Percentiles rank a stretch among this genome's conserved stretches.
Conservation (phyloP, 1,140 invertebrate species). For the Drosophila pruinosa region DNA sequence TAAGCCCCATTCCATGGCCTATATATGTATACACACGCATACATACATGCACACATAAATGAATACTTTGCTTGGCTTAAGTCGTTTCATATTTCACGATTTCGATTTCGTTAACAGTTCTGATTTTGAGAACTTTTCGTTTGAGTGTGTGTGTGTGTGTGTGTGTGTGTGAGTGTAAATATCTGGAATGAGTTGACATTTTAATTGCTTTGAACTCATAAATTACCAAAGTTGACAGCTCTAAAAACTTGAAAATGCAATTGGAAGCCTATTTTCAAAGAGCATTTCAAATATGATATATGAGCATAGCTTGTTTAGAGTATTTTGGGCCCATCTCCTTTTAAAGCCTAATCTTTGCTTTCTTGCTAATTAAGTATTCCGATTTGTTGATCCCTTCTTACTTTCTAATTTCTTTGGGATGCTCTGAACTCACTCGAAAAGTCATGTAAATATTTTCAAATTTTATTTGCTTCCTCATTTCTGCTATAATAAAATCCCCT, state of each 20-base stretch:
- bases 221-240: constrained; percentile 55
- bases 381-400: constrained; percentile 10
- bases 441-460: too few relatives aligned
- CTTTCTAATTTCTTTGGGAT: constrained; percentile 21
- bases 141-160: not conserved
- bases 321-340: not conserved
- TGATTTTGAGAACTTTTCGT: constrained; percentile 8
- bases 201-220: constrained; percentile 62
- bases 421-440: too few relatives aligned
- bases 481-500: too few relatives aligned
- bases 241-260: constrained; percentile 3
- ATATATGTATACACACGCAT: too few relatives aligned
- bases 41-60: too few relatives aligned
- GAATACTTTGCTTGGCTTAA: constrained; percentile 28
- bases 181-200: constrained; percentile 48
- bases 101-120: constrained; percentile 15
- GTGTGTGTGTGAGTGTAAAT: not conserved
- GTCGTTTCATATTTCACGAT: constrained; percentile 34
- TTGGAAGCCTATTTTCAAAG: constrained; percentile 6
- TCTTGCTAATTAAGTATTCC: not conserved
- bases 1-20: constrained; percentile 26
- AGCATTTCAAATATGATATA: constrained; percentile 17
- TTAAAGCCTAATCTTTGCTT: not conserved
- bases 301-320: not conserved
- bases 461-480: too few relatives aligned